Percentiles rank a stretch among this genome's conserved stretches.
Conservation (phyloP, 2,113 vertebrate genomes). For the Hoplias malabaricus region DNA sequence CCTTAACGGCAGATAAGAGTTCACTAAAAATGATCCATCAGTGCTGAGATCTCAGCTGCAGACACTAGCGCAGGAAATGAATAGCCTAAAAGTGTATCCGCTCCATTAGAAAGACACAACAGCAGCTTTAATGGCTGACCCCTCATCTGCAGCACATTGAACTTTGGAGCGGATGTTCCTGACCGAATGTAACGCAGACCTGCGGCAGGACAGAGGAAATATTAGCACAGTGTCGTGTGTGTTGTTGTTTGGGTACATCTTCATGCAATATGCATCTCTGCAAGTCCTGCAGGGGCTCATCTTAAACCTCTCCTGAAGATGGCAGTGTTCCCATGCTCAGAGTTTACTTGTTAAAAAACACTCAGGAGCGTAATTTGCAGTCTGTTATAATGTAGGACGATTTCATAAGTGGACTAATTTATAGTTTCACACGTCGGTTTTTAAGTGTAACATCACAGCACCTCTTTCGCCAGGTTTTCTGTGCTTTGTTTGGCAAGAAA, state of each 20-base stretch:
- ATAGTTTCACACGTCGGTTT: neutral
- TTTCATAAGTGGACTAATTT: neutral
- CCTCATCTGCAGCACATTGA: neutral
- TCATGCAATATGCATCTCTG: conserved; percentile 23
- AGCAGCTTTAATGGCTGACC: neutral
- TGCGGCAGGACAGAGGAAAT: neutral
- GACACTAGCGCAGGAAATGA: neutral
- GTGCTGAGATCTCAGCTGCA: neutral
- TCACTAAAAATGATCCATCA: conserved; percentile 5
- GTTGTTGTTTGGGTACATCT: neutral
- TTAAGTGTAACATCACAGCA: neutral
- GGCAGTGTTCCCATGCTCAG: conserved; percentile 59
- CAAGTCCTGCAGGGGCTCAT: conserved; percentile 48
- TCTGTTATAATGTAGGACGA: neutral
- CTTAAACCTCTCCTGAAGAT: conserved; percentile 61
- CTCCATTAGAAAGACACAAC: neutral
- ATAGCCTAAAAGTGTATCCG: neutral
- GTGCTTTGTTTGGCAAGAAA: neutral
- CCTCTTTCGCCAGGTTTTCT: neutral
- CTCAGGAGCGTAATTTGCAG: neutral
- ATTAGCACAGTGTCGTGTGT: neutral
- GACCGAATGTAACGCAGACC: neutral
- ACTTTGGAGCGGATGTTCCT: neutral
- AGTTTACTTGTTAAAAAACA: neutral
- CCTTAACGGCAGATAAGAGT: conserved; percentile 20